phyloP scores from a whole-genome alignment of 2,888 invertebrate genomes.

The Allophyes oxyacanthae region DNA sequence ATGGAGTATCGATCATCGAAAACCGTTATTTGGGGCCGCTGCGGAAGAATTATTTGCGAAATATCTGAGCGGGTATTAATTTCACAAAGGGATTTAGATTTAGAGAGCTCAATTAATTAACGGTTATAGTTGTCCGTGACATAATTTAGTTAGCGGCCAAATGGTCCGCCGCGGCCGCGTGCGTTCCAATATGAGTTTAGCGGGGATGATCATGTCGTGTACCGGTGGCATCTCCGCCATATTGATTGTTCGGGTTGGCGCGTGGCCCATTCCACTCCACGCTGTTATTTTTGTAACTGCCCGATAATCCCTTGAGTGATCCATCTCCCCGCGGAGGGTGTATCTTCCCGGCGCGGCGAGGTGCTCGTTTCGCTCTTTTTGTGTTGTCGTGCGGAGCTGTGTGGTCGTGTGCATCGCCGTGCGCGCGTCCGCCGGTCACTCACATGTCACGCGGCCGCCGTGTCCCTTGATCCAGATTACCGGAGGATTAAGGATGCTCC shows the following conservation, averaged over 20 bases:
- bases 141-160: constrained; percentile 11
- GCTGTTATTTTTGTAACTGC: constrained; percentile 45
- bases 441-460: constrained; percentile 1
- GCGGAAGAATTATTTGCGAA: constrained; percentile 7
- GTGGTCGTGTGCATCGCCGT: no score
- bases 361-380: neutral
- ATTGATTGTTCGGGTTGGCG: constrained; percentile 50
- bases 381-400: neutral
- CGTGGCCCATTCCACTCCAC: constrained; percentile 28
- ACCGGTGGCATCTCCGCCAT: constrained; percentile 11
- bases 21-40: constrained; percentile 19
- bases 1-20: constrained; percentile 21
- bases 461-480: constrained; percentile 11
- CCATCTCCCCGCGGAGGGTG: constrained; percentile 25
- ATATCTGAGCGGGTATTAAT: constrained; percentile 5
- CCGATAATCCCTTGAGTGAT: constrained; percentile 46
- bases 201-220: neutral
- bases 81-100: constrained; percentile 8
- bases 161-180: neutral
- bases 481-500: constrained; percentile 17
- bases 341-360: neutral
- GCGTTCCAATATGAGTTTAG: constrained; percentile 4
- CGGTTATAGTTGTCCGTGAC: constrained; percentile 1
- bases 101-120: constrained; percentile 12
- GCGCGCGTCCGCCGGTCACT: neutral